Evolutionary conservation across 2,113 vertebrate genomes (phyloP), one percentile per base, ranked within the genome.

Genomic region (Albula goreensis): DNA sequence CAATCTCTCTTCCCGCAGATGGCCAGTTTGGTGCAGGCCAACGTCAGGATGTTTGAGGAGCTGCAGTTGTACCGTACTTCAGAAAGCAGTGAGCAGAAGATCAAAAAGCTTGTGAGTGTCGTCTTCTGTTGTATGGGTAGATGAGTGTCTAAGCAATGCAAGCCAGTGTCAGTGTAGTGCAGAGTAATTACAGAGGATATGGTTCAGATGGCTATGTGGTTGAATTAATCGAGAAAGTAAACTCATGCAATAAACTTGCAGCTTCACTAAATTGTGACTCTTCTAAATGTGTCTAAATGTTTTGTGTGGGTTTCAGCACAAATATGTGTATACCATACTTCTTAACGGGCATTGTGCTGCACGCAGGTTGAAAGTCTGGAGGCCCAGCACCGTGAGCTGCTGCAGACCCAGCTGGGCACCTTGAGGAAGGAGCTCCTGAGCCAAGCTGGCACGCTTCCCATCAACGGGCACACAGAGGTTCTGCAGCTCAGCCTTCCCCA

Each of bases 281-380:
- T 4, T 60, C 12, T 15, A 60, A 41, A 49, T 31, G 10, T 78
- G 77, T 13, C 77, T 78, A 48, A 31, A 50, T 77, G 1, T 7
- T 51, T 7, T 85, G 12, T 48, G 41, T 50, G 17, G n/a, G 52
- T 41, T 41, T 41, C 31, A 41, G 31, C 31, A 41, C 31, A 41
- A 41, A 41, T 41, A 41, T 41, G 31, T 41, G 31, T 41, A 41
- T 41, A 41, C 31, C 11, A 31, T 5, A 10, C n/a, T 49, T 81
- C 60, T 13, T 88, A 11, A 70, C 57, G 15, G 31, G 48, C 77
- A 60, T 49, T 88, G 50, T 4, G 48, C 66, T 66, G 82, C 13
- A 85, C 82, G 9, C 86, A 93, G 91, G 85, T 93, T 85, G 88
- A 91, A 51, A 91, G 83, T 70, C 85, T 93, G 86, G 91, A 92